Conservation (phyloP, 2,888 invertebrate genomes). For the Sisyra terminalis region DNA sequence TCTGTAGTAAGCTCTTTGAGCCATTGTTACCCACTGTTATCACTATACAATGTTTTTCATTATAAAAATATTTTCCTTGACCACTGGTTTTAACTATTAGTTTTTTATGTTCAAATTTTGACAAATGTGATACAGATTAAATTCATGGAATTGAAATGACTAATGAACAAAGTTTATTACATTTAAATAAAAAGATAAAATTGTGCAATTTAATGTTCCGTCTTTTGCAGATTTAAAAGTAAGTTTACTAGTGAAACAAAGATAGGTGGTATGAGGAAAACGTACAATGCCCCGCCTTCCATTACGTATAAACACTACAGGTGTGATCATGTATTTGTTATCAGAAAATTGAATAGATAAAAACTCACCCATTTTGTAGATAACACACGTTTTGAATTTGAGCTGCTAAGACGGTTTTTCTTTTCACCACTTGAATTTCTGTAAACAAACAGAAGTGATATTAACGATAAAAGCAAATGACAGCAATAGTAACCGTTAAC, state of each 20-base stretch:
- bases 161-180: background rate
- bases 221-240: background rate
- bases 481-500: too few relatives aligned
- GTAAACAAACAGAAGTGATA: background rate
- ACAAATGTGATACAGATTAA: background rate
- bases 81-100: background rate
- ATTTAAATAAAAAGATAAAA: background rate
- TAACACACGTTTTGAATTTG: background rate
- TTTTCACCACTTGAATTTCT: background rate
- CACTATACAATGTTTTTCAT: too few relatives aligned
- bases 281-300: conserved; percentile 3
- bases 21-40: too few relatives aligned
- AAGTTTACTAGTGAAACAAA: background rate
- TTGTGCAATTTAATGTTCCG: too few relatives aligned
- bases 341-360: background rate
- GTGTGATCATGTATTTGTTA: background rate
- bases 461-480: background rate
- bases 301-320: background rate
- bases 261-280: background rate
- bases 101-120: background rate
- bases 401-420: background rate
- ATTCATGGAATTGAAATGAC: background rate
- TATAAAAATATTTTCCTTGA: too few relatives aligned
- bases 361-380: conserved; percentile 2
- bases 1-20: too few relatives aligned